Evolutionary conservation across 2,888 invertebrate genomes (phyloP).

Genomic region (Meganola albula): DNA sequence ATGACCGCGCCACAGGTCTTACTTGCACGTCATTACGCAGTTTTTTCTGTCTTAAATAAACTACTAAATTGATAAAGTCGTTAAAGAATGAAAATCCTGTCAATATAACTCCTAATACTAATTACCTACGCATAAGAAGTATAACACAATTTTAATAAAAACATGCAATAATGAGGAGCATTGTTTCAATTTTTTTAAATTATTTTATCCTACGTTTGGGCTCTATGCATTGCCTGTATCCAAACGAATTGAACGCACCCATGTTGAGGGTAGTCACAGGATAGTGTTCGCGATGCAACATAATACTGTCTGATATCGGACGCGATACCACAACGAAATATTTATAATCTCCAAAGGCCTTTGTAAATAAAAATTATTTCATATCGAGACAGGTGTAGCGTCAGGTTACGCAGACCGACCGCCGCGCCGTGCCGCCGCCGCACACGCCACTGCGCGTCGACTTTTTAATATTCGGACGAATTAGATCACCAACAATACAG

Average conservation of each 20-base stretch:
- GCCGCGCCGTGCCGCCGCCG: conserved; percentile 22
- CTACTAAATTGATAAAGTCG: conserved; percentile 9
- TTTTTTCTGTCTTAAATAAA: conserved; percentile 26
- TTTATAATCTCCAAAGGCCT: conserved; percentile 68
- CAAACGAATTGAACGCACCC: conserved; percentile 34
- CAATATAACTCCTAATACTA: too few relatives aligned
- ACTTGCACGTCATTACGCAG: conserved; percentile 20
- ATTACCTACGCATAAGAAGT: too few relatives aligned
- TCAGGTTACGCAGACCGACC: conserved; percentile 54
- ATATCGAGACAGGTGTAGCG: conserved; percentile 68
- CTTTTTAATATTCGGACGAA: conserved; percentile 66
- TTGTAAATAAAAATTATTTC: conserved; percentile 70
- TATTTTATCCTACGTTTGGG: too few relatives aligned
- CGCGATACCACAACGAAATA: conserved; percentile 61
- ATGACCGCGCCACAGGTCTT: conserved; percentile 35
- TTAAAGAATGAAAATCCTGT: conserved; percentile 11
- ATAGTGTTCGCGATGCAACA: conserved; percentile 53
- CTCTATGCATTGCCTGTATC: too few relatives aligned
- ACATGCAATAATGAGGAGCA: too few relatives aligned
- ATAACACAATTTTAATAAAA: too few relatives aligned
- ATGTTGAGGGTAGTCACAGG: conserved; percentile 58
- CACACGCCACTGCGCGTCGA: conserved; percentile 27
- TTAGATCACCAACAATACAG: conserved; percentile 54
- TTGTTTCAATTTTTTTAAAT: too few relatives aligned
- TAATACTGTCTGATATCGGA: conserved; percentile 58